Base-by-base conservation (phyloP, 2,797 vertebrate genomes). In the Microctenopoma stevenorrisi region DNA sequence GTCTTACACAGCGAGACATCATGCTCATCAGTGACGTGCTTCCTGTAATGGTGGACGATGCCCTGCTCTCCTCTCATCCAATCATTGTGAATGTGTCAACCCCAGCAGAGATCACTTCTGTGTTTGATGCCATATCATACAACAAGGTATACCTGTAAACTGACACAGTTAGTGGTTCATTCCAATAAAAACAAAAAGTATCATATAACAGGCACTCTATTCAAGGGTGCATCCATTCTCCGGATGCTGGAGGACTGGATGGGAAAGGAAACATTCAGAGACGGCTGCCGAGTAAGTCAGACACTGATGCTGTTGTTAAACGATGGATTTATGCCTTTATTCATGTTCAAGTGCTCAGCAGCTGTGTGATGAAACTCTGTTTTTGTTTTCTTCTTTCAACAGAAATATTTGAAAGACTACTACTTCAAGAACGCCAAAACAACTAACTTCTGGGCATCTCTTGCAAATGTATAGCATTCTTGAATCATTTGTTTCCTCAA, bases 71-170 rank as follows among this genome's bases (percentile, higher is more conserved):
- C 50, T 99, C 98, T 30, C 98, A 99, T 61, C 94, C 98, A 0
- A 94, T 99, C 73, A 95, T 99, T 13, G 94, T 96, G 6, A 1
- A 84, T 0, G 98, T 99, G 55, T 93, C 95, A 0, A 96, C 93
- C 2, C 96, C 96, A 7, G 95, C 94, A 55, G 96, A 99, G 93
- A 99, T 99, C 68, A 98, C 98, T 0, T 98, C 98, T 16, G 98
- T 97, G 66, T 99, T 99, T 91, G 98, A 99, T 47, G 92, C 91
- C 49, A 98, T 99, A 79, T 98, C 97, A 28, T 99, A 99, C 74
- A 99, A 91, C 89, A 99, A 99, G 96, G 98, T 99, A 81, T 5
- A 38, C 48, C 18, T 4, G 5, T 38, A 9, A 25, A 12, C 18
- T 16, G 1, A 11, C 38, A 26, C 3, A 16, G 0, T 14, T 2